These are phyloP conservation scores for Trematomus bernacchii DNA, from an alignment of 2,797 vertebrate species.

Conservation along the genomic window DNA sequence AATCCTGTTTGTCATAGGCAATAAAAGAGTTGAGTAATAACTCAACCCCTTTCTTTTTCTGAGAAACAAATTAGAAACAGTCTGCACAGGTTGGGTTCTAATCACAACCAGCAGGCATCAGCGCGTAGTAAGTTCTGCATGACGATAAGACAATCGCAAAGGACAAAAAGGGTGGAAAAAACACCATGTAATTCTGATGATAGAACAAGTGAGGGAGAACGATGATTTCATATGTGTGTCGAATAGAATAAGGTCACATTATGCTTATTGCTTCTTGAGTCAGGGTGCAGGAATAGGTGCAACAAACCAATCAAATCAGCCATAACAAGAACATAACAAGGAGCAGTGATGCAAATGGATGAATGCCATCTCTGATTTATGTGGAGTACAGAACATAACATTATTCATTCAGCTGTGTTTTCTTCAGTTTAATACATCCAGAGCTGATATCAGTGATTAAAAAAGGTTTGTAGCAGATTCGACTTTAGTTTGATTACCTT, in stretches of 20 bases:
- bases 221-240: constrained; percentile 60
- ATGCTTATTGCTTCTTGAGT: constrained; percentile 56
- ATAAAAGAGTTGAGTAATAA: constrained; percentile 6
- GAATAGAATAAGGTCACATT: constrained; percentile 66
- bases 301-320: constrained; percentile 59
- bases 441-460: not conserved
- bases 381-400: constrained; percentile 6
- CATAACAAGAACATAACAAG: constrained; percentile 41
- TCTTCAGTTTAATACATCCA: not conserved
- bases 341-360: constrained; percentile 3
- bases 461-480: not conserved
- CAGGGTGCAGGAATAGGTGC: constrained; percentile 41
- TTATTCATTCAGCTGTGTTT: not conserved
- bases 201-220: constrained; percentile 44
- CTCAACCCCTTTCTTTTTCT: not conserved
- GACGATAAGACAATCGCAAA: constrained; percentile 37
- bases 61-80: not conserved
- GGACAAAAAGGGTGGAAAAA: constrained; percentile 9
- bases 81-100: constrained; percentile 35
- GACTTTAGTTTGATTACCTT: too few species aligned
- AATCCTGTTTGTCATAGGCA: constrained; percentile 18
- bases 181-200: constrained; percentile 54
- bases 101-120: constrained; percentile 48
- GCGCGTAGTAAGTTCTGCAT: constrained; percentile 18
- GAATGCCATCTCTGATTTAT: constrained; percentile 24